A percentile compares a stretch with the other conserved stretches of the same genome.
Conservation (phyloP, 2,113 vertebrate species). For the Eonycteris spelaea region DNA sequence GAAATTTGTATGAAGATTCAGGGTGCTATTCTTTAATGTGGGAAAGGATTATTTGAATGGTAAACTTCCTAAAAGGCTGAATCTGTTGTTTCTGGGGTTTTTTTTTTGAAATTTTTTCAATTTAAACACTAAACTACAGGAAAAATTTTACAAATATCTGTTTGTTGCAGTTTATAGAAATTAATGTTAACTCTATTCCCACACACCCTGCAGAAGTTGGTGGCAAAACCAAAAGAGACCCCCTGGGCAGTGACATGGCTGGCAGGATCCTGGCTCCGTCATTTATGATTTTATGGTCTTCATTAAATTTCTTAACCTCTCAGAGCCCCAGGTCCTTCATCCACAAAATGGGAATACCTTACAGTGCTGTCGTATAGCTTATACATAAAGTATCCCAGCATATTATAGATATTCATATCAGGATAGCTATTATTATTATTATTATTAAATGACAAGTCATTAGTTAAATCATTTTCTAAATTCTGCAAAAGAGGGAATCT, state of each 20-base stretch:
- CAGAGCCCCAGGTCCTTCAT: background rate
- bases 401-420: background rate
- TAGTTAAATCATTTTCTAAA: background rate
- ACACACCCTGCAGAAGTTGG: background rate
- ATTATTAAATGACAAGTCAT: background rate
- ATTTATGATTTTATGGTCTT: background rate
- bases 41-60: background rate
- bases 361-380: background rate
- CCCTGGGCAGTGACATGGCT: background rate
- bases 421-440: background rate
- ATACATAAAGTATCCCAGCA: background rate
- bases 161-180: background rate
- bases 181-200: background rate
- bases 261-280: background rate
- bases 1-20: background rate
- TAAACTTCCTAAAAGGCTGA: background rate
- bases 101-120: background rate
- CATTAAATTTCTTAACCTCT: background rate
- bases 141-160: background rate
- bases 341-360: background rate
- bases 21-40: background rate
- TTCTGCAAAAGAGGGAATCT: background rate
- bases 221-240: background rate
- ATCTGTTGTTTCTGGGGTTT: background rate
- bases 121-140: background rate